Conservation (phyloP, 2,888 invertebrate genomes). For the Metallyticus violacea region DNA sequence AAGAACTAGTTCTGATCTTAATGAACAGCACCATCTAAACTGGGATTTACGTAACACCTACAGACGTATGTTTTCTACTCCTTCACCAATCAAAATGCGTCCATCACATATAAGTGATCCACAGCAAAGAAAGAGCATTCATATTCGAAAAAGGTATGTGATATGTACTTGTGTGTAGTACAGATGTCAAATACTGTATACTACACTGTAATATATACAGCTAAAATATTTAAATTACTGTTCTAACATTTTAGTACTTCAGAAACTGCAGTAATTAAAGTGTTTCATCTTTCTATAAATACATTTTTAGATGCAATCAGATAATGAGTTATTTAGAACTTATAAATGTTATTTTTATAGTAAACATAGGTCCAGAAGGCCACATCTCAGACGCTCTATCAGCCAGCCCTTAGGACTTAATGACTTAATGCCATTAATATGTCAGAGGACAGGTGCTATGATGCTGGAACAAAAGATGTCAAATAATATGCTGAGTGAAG, state of each 20-base stretch:
- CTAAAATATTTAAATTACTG: neutral
- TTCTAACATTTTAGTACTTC: neutral
- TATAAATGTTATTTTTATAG: constrained; percentile 16
- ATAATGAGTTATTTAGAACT: neutral
- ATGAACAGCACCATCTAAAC: constrained; percentile 54
- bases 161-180: neutral
- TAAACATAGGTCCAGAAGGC: constrained; percentile 23
- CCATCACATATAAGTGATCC: constrained; percentile 48
- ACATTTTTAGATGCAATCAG: neutral
- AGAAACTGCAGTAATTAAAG: too few species aligned
- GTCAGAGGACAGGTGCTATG: constrained; percentile 46
- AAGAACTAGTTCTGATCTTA: constrained; percentile 57
- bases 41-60: constrained; percentile 50
- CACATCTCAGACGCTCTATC: constrained; percentile 56
- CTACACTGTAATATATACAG: too few species aligned
- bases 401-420: constrained; percentile 66
- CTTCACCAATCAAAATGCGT: constrained; percentile 50
- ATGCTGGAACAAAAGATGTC: neutral
- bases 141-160: neutral
- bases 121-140: neutral
- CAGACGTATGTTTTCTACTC: constrained; percentile 52
- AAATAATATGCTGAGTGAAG: constrained; percentile 52
- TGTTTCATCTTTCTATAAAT: neutral
- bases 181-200: too few species aligned
- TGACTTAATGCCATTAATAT: constrained; percentile 56